phyloP scores from a whole-genome alignment of 2,113 vertebrate genomes.

The Melanerpes aurifrons region DNA sequence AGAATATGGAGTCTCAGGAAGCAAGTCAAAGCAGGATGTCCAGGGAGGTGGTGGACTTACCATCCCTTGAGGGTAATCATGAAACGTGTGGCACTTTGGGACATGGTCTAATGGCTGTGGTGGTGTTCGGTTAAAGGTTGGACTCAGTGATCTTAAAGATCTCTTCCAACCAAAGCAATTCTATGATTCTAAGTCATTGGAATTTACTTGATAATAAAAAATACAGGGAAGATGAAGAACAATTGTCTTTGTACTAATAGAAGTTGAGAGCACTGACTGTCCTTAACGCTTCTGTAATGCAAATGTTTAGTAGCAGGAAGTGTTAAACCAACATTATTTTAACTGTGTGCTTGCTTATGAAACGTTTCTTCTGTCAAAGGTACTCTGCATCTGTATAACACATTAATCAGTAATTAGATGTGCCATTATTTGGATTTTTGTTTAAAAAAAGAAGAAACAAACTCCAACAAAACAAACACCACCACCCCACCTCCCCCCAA shows the following conservation, averaged over 20 bases:
- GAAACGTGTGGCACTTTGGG: too few species aligned
- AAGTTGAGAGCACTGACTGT: not conserved
- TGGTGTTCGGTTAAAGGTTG: too few species aligned
- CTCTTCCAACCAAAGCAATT: too few species aligned
- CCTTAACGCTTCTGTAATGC: not conserved
- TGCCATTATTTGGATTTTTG: not conserved
- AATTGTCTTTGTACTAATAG: not conserved
- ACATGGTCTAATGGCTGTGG: too few species aligned
- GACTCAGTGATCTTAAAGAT: too few species aligned
- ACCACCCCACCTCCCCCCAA: too few species aligned
- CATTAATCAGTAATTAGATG: not conserved
- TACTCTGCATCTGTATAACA: not conserved
- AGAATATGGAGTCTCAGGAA: accelerated
- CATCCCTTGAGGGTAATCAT: too few species aligned
- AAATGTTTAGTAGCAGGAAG: not conserved
- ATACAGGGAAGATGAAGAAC: not conserved
- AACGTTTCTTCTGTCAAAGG: not conserved
- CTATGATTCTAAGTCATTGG: too few species aligned
- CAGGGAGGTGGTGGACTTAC: too few species aligned
- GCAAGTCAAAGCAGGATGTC: too few species aligned
- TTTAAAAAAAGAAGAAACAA: not conserved
- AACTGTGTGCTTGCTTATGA: not conserved
- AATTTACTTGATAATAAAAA: not conserved
- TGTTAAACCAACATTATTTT: not conserved
- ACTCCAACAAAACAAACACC: too few species aligned